Percentiles rank a stretch among this genome's conserved stretches.
These are phyloP conservation scores for Saguinus oedipus DNA, from an alignment of 2,797 vertebrate species.

Conservation along the genomic window DNA sequence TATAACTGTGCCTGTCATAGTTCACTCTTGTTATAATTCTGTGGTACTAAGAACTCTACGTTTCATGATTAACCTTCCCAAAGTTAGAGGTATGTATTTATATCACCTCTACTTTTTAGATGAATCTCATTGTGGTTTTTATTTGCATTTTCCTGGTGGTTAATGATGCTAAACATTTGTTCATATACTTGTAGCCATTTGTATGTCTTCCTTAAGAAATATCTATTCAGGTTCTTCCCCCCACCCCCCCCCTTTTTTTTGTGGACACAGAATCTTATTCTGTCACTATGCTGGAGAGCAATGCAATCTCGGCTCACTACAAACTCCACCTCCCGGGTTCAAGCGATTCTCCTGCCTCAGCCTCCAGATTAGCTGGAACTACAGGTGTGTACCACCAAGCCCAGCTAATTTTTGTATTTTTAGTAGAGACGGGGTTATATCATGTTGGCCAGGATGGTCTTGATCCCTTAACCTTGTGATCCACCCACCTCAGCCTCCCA, in stretches of 20 bases:
- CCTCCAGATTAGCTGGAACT: background rate
- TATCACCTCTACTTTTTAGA: background rate
- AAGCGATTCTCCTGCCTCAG: background rate
- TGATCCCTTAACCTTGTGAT: background rate
- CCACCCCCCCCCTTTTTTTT: too few species aligned
- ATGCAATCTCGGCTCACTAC: background rate
- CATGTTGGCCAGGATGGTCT: background rate
- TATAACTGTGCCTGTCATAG: background rate
- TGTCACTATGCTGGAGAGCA: background rate
- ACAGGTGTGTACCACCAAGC: accelerated
- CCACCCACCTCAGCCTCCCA: background rate
- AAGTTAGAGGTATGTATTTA: background rate
- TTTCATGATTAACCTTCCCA: background rate
- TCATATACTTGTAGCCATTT: background rate
- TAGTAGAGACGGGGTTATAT: background rate
- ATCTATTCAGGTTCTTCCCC: background rate
- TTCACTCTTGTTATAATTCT: background rate
- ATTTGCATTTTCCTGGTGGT: background rate
- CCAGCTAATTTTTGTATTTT: background rate
- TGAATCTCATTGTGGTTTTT: background rate
- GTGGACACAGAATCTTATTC: background rate
- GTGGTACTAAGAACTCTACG: background rate
- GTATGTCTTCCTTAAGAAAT: background rate
- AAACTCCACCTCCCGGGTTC: background rate
- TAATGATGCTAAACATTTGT: background rate